Evolutionary conservation across 2,888 invertebrate species (phyloP).

Genomic region (Uloborus plumipes): DNA sequence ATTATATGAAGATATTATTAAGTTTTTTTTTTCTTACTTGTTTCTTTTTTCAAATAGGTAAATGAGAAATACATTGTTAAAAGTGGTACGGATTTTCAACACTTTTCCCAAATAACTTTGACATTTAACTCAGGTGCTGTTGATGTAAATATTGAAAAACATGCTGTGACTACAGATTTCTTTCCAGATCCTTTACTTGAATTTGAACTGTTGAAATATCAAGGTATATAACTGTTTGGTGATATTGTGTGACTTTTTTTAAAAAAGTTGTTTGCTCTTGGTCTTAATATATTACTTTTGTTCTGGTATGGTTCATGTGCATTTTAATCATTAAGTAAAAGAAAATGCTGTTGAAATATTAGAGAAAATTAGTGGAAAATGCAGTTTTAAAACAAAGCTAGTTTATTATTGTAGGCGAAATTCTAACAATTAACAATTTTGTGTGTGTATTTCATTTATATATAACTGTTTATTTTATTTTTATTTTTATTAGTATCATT

Average conservation of each 20-base stretch:
- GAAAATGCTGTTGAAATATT: too few relatives aligned
- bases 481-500: too few relatives aligned
- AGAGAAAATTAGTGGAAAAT: too few relatives aligned
- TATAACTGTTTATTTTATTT: too few relatives aligned
- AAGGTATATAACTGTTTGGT: constrained; percentile 73
- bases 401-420: too few relatives aligned
- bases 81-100: constrained; percentile 91
- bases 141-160: constrained; percentile 78
- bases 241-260: background rate
- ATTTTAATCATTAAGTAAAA: too few relatives aligned
- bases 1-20: background rate
- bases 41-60: constrained; percentile 73
- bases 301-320: too few relatives aligned
- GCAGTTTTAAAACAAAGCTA: too few relatives aligned
- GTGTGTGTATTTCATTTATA: too few relatives aligned
- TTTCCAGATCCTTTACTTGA: constrained; percentile 81
- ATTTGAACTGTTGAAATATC: constrained; percentile 81
- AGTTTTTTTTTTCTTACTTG: background rate
- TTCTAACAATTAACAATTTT: too few relatives aligned
- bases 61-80: constrained; percentile 87
- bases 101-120: constrained; percentile 85
- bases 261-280: too few relatives aligned
- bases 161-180: constrained; percentile 80
- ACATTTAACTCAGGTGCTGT: constrained; percentile 76
- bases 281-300: too few relatives aligned